A percentile compares a stretch with the other conserved stretches of the same genome.
phyloP scores from a whole-genome alignment of 2,113 vertebrate species.

The Pionites leucogaster region DNA sequence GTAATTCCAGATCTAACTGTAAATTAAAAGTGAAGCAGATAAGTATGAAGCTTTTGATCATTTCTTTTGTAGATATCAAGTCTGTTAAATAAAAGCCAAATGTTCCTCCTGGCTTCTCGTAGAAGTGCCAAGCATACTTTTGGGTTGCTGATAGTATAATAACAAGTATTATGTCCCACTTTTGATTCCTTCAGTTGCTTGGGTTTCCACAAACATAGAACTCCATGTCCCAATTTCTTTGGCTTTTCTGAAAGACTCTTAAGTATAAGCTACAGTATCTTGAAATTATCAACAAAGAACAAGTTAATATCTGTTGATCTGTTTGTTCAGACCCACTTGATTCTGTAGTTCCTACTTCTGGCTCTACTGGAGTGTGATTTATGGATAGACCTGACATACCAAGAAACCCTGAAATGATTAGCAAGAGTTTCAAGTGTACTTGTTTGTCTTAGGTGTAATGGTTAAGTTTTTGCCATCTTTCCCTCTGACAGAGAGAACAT shows the following conservation, averaged over 20 bases:
- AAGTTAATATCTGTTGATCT: background rate
- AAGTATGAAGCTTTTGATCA: background rate
- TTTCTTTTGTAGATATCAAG: background rate
- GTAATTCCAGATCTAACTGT: background rate
- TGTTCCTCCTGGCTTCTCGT: constrained; percentile 31
- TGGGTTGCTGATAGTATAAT: constrained; percentile 14
- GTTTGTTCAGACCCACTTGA: background rate
- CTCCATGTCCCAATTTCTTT: background rate
- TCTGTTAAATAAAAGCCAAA: constrained; percentile 35
- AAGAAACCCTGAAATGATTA: background rate
- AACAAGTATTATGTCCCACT: constrained; percentile 4
- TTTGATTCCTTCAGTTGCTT: constrained; percentile 1
- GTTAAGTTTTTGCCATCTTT: background rate
- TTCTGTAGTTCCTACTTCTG: background rate
- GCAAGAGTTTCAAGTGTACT: background rate
- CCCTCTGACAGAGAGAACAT: constrained; percentile 86
- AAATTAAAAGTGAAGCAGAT: background rate
- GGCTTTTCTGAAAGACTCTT: background rate
- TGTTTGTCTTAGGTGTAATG: background rate
- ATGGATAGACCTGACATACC: background rate
- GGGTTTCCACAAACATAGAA: constrained; percentile 1
- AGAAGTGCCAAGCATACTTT: background rate
- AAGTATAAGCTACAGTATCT: background rate
- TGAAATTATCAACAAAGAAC: background rate
- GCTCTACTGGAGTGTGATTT: background rate